phyloP scores from a whole-genome alignment of 2,888 invertebrate species.

The Dione vanillae region DNA sequence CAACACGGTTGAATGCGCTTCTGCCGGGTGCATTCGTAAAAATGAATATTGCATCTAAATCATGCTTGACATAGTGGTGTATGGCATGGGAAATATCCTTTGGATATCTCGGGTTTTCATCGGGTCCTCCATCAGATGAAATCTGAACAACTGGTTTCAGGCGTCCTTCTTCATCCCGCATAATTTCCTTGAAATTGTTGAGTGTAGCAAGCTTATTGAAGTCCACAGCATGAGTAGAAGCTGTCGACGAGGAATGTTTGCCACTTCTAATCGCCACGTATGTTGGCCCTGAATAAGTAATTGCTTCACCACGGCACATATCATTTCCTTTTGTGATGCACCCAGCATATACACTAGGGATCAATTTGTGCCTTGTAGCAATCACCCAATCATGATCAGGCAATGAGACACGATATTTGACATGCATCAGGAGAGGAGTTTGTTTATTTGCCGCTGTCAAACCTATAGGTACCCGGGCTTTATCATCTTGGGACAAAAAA shows the following conservation, averaged over 20 bases:
- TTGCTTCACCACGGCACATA: not conserved
- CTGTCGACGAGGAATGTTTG: constrained; percentile 5
- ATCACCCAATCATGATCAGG: constrained; percentile 46
- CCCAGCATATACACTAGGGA: not conserved
- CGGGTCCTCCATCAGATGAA: constrained; percentile 44
- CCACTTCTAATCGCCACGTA: not conserved
- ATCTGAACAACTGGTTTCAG: constrained; percentile 47
- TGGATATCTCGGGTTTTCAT: constrained; percentile 47
- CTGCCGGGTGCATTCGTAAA: constrained; percentile 48
- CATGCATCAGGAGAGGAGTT: constrained; percentile 48
- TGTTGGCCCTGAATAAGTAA: not conserved
- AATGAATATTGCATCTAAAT: constrained; percentile 49
- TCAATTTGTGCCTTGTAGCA: not conserved
- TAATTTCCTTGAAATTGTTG: constrained; percentile 24
- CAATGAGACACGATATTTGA: constrained; percentile 46
- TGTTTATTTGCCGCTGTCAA: constrained; percentile 60
- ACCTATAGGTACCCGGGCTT: constrained; percentile 36
- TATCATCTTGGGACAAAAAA: constrained; percentile 14
- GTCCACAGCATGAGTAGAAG: constrained; percentile 38
- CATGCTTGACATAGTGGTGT: constrained; percentile 45
- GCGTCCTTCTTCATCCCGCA: constrained; percentile 33
- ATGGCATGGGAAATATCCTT: constrained; percentile 43
- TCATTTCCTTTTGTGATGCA: not conserved
- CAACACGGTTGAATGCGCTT: constrained; percentile 47
- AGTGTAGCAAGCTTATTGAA: constrained; percentile 41